Evolutionary conservation across 2,797 vertebrate species (phyloP).

Genomic region (Notolepis coatsorum): DNA sequence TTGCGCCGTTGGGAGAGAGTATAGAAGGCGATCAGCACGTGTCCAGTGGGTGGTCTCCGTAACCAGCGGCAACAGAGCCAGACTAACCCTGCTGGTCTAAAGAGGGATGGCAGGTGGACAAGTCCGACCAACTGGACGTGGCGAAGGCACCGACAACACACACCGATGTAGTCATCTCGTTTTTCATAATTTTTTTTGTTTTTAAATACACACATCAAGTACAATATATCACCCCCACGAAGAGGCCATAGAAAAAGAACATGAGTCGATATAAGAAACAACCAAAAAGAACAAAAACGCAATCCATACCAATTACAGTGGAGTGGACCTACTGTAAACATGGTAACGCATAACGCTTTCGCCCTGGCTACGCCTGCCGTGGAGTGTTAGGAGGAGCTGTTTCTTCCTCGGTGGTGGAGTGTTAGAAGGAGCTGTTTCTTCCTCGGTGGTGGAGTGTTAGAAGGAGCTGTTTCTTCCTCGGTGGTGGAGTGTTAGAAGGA

Average conservation of each 20-base stretch:
- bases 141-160: constrained; percentile 81
- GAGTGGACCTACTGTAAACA: constrained; percentile 66
- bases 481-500: constrained; percentile 62
- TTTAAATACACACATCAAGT: constrained; percentile 71
- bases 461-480: constrained; percentile 54
- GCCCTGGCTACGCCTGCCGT: constrained; percentile 45
- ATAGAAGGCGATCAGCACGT: constrained; percentile 67
- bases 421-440: constrained; percentile 53
- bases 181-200: too few species aligned
- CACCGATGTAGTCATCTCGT: constrained; percentile 67
- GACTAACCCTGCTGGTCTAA: constrained; percentile 44
- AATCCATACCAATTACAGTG: constrained; percentile 60
- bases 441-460: constrained; percentile 61
- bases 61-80: constrained; percentile 65
- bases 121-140: constrained; percentile 71
- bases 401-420: constrained; percentile 62
- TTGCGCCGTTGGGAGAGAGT: constrained; percentile 39
- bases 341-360: constrained; percentile 61
- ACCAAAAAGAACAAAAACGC: constrained; percentile 20
- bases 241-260: constrained; percentile 59
- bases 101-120: constrained; percentile 63
- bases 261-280: constrained; percentile 48
- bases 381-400: constrained; percentile 60
- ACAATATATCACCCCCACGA: constrained; percentile 67
- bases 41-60: constrained; percentile 56